Conservation (phyloP, 2,888 invertebrate species). For the Lottia gigantea region DNA sequence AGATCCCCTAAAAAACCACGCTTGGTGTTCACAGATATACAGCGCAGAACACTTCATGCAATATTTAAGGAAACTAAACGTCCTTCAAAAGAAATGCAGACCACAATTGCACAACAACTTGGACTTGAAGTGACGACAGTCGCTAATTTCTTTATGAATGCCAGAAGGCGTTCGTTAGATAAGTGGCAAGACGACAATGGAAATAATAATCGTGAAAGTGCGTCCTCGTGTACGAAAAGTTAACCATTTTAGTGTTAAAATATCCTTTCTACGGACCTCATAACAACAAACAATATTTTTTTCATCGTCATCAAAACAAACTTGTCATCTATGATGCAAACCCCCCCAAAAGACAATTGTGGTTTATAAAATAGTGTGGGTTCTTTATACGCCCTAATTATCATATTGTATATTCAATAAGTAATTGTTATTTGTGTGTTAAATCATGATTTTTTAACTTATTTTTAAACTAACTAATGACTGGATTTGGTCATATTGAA, state of each 20-base stretch:
- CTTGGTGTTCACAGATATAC: conserved; percentile 99
- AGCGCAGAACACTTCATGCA: conserved; percentile 99
- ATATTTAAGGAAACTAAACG: conserved; percentile 99
- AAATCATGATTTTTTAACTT: too few species aligned
- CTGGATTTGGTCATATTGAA: too few species aligned
- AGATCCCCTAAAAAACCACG: conserved; percentile 97
- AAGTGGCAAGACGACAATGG: conserved; percentile 94
- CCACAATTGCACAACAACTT: conserved; percentile 96
- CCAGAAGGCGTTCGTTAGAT: conserved; percentile 87
- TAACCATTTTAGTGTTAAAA: conserved; percentile 22
- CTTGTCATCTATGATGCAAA: too few species aligned
- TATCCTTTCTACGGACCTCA: too few species aligned
- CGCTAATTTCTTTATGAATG: conserved; percentile 99
- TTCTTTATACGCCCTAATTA: too few species aligned
- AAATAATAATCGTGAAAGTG: conserved; percentile 67
- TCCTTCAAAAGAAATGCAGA: conserved; percentile 99
- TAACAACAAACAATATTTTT: too few species aligned
- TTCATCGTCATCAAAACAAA: too few species aligned
- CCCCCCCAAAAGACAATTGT: too few species aligned
- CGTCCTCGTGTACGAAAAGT: conserved; percentile 42
- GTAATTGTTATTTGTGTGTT: too few species aligned
- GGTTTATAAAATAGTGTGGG: too few species aligned
- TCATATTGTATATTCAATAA: too few species aligned
- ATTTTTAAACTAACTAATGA: too few species aligned
- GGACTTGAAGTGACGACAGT: conserved; percentile 97